A percentile compares a stretch with the other conserved stretches of the same genome.
phyloP scores from a whole-genome alignment of 2,888 invertebrate species.

The Meandrusa payeni region DNA sequence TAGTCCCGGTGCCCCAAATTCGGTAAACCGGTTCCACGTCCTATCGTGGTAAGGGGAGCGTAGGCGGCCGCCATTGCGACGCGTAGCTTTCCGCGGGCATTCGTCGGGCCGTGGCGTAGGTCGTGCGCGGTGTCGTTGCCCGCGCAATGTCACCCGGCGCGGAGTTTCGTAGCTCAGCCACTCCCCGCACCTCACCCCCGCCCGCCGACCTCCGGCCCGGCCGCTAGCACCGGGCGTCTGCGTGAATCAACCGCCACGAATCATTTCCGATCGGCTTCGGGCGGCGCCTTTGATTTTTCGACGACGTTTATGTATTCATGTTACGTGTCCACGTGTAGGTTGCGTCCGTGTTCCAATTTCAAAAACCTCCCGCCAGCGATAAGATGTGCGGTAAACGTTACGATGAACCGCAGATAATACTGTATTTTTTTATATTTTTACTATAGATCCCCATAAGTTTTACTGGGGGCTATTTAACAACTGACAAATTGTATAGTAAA shows the following conservation, averaged over 20 bases:
- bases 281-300: conserved; percentile 38
- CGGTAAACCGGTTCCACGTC: not conserved
- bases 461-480: no score
- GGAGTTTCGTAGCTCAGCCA: conserved; percentile 46
- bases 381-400: no score
- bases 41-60: conserved; percentile 20
- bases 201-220: conserved; percentile 30
- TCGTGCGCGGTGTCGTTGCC: conserved; percentile 71
- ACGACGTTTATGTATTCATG: not conserved
- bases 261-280: conserved; percentile 61
- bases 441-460: no score
- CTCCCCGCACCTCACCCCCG: conserved; percentile 32
- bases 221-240: conserved; percentile 28
- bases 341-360: not conserved
- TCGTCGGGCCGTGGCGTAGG: conserved; percentile 58
- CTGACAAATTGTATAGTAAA: no score
- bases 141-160: conserved; percentile 75
- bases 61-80: conserved; percentile 35
- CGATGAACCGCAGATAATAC: no score
- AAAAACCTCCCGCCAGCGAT: no score
- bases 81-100: conserved; percentile 49
- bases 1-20: conserved; percentile 5
- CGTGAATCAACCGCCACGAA: conserved; percentile 43
- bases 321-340: not conserved
- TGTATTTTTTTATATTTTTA: no score